Evolutionary conservation across 2,888 invertebrate species (phyloP).

Genomic region (Meta bourneti): DNA sequence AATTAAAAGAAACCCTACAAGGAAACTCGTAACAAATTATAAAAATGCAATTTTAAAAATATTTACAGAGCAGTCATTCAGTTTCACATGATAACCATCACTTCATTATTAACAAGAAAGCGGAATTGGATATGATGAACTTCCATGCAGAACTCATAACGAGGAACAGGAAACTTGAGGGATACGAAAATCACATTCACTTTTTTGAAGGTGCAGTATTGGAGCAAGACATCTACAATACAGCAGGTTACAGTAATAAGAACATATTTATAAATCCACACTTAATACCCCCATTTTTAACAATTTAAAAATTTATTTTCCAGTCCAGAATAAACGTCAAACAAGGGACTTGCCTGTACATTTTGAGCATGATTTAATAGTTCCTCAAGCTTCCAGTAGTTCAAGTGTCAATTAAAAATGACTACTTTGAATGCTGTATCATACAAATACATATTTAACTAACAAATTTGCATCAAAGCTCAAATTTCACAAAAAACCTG

Average conservation of each 20-base stretch:
- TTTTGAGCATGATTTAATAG: conserved; percentile 17
- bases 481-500: conserved; percentile 53
- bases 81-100: conserved; percentile 67
- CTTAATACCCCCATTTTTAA: conserved; percentile 3
- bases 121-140: conserved; percentile 63
- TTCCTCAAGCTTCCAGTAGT: conserved; percentile 38
- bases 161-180: conserved; percentile 30
- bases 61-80: conserved; percentile 70
- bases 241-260: neutral
- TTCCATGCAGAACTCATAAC: conserved; percentile 57
- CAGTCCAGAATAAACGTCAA: neutral
- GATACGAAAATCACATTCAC: conserved; percentile 14
- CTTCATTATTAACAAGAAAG: conserved; percentile 59
- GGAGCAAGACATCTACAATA: neutral
- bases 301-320: conserved; percentile 10
- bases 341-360: neutral
- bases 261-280: neutral
- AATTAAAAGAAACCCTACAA: conserved; percentile 8
- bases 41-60: conserved; percentile 58
- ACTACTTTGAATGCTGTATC: conserved; percentile 66
- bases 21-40: conserved; percentile 59
- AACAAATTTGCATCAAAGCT: conserved; percentile 67
- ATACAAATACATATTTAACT: conserved; percentile 59
- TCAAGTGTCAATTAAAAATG: conserved; percentile 27
- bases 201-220: conserved; percentile 6